Evolutionary conservation across 2,888 invertebrate species (phyloP).

Genomic region (Pterobdella sp.): DNA sequence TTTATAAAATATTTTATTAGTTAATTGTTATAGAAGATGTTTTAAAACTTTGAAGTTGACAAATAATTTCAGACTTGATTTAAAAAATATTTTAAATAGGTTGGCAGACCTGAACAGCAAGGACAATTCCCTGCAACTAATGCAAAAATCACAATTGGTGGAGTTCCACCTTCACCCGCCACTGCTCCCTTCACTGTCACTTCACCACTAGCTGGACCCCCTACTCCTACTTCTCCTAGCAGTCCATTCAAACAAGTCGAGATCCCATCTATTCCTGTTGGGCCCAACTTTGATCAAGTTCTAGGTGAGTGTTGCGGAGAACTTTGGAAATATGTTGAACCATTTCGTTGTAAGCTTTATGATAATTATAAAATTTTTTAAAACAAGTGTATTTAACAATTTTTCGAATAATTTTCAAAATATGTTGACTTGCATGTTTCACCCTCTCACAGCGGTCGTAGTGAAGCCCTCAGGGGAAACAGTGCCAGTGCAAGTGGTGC

Average conservation of each 20-base stretch:
- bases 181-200: slow-evolving; percentile 10
- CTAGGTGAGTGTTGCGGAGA: slow-evolving; percentile 22
- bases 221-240: slow-evolving; percentile 14
- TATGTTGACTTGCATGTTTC: too few relatives aligned
- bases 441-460: slow-evolving; percentile 25
- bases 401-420: too few relatives aligned
- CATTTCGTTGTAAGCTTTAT: too few relatives aligned
- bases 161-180: slow-evolving; percentile 5
- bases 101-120: slow-evolving; percentile 23
- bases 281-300: slow-evolving; percentile 26
- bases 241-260: slow-evolving; percentile 19
- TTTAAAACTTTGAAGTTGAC: too few relatives aligned
- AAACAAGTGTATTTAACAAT: too few relatives aligned
- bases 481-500: slow-evolving; percentile 27
- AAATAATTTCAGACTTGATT: too few relatives aligned
- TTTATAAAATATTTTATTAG: too few relatives aligned
- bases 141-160: neutral
- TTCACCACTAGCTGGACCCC: neutral
- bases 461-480: slow-evolving; percentile 32
- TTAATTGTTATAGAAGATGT: too few relatives aligned
- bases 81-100: too few relatives aligned
- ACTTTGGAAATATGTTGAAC: too few relatives aligned
- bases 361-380: too few relatives aligned
- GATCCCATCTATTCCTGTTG: slow-evolving; percentile 29
- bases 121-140: neutral